phyloP scores from a whole-genome alignment of 2,113 vertebrate genomes.

The Perca flavescens region DNA sequence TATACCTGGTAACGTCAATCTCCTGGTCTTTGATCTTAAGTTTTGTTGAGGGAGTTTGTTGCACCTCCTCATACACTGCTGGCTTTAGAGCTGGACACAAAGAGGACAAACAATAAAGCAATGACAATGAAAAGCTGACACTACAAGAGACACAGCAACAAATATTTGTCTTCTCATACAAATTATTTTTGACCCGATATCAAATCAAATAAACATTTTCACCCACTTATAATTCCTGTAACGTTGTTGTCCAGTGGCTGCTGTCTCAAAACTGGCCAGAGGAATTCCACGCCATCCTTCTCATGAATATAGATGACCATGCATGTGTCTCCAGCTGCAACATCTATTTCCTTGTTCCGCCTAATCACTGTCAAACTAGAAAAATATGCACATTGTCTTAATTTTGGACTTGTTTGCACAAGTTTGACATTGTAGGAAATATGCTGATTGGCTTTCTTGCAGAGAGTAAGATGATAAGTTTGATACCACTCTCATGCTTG shows the following conservation, averaged over 20 bases:
- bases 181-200: not conserved
- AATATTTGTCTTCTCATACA: too few species aligned
- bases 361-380: conserved; percentile 61
- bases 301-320: conserved; percentile 69
- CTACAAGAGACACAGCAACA: not conserved
- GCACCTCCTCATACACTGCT: conserved; percentile 44
- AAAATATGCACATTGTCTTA: not conserved
- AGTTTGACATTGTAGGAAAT: too few species aligned
- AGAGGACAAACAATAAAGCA: not conserved
- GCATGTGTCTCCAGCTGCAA: conserved; percentile 52
- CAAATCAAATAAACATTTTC: not conserved
- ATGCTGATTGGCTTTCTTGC: too few species aligned
- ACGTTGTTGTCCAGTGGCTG: conserved; percentile 12
- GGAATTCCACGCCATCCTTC: conserved; percentile 15
- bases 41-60: not conserved
- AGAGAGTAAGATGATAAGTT: too few species aligned
- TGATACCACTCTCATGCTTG: too few species aligned
- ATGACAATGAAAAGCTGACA: not conserved
- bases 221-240: conserved; percentile 52
- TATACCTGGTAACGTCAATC: conserved; percentile 50
- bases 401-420: too few species aligned
- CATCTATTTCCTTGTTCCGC: conserved; percentile 59
- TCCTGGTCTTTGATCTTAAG: conserved; percentile 54
- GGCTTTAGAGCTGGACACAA: conserved; percentile 54
- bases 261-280: conserved; percentile 78